A percentile compares a stretch with the other conserved stretches of the same genome.
These are phyloP conservation scores for Odontomyia ornata DNA, from an alignment of 2,888 invertebrate genomes.

Conservation along the genomic window DNA sequence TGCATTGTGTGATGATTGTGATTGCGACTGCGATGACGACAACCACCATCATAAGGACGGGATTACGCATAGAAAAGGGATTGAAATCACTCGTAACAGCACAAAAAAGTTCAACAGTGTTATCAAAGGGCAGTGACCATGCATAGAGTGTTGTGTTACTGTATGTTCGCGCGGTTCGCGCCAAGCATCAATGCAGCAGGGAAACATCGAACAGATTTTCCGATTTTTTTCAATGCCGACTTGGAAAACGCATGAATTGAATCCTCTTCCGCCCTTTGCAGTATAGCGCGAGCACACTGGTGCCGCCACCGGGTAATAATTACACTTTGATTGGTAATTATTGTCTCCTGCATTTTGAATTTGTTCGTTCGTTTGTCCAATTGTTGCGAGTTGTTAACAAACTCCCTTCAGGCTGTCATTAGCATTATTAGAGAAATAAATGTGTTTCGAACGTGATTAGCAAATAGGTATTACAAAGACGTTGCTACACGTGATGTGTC, in stretches of 20 bases:
- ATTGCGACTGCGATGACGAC: background rate
- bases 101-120: background rate
- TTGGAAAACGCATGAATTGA: background rate
- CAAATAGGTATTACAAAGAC: too few species aligned
- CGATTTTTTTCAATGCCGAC: background rate
- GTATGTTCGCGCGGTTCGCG: background rate
- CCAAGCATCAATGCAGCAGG: background rate
- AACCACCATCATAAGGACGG: background rate
- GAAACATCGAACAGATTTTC: background rate
- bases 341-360: background rate
- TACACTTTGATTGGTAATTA: conserved; percentile 3
- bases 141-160: background rate
- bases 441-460: too few species aligned
- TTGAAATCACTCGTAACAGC: background rate
- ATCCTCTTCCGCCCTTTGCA: conserved; percentile 16
- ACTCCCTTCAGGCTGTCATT: too few species aligned
- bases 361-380: background rate
- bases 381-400: too few species aligned
- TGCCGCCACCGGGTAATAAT: background rate
- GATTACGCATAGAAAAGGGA: background rate
- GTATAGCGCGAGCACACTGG: too few species aligned
- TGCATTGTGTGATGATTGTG: background rate
- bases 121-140: conserved; percentile 26
- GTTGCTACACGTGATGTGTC: too few species aligned
- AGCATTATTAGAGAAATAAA: too few species aligned